Evolutionary conservation across 2,797 vertebrate species (phyloP).

Genomic region (Lutjanus campechanus): DNA sequence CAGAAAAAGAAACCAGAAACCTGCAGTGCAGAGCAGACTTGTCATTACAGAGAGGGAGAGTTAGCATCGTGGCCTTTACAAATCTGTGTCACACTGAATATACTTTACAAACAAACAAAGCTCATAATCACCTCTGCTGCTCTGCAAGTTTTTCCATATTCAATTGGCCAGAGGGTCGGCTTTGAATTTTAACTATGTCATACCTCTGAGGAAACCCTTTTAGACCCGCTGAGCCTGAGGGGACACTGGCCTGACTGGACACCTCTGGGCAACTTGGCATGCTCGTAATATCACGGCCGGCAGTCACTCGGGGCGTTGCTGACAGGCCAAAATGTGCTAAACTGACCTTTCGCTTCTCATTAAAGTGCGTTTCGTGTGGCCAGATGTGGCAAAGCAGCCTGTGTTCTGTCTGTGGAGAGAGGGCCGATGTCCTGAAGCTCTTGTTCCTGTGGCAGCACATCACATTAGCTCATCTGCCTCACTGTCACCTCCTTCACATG

Average conservation of each 20-base stretch:
- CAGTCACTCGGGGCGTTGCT: constrained; percentile 58
- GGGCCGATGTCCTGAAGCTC: constrained; percentile 46
- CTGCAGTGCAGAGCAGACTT: too few species aligned
- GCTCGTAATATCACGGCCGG: constrained; percentile 62
- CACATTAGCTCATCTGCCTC: constrained; percentile 41
- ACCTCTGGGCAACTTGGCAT: constrained; percentile 67
- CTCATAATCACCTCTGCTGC: constrained; percentile 27
- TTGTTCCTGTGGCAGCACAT: constrained; percentile 32
- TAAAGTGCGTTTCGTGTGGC: constrained; percentile 62
- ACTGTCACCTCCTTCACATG: constrained; percentile 55
- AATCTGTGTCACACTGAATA: constrained; percentile 31
- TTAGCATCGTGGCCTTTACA: constrained; percentile 34
- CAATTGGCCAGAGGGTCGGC: constrained; percentile 19
- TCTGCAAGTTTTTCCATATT: constrained; percentile 21
- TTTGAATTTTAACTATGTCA: constrained; percentile 50
- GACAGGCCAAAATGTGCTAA: constrained; percentile 72
- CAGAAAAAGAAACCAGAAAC: not conserved
- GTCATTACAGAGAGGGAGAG: too few species aligned
- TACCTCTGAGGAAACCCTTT: constrained; percentile 49
- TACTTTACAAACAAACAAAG: constrained; percentile 14
- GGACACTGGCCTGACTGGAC: constrained; percentile 29
- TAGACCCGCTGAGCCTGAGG: constrained; percentile 45
- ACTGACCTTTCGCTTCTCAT: constrained; percentile 84
- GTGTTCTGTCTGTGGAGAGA: constrained; percentile 16
- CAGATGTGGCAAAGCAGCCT: constrained; percentile 70